Base-by-base conservation (phyloP, 2,797 vertebrate species). In the Labroides dimidiatus region DNA sequence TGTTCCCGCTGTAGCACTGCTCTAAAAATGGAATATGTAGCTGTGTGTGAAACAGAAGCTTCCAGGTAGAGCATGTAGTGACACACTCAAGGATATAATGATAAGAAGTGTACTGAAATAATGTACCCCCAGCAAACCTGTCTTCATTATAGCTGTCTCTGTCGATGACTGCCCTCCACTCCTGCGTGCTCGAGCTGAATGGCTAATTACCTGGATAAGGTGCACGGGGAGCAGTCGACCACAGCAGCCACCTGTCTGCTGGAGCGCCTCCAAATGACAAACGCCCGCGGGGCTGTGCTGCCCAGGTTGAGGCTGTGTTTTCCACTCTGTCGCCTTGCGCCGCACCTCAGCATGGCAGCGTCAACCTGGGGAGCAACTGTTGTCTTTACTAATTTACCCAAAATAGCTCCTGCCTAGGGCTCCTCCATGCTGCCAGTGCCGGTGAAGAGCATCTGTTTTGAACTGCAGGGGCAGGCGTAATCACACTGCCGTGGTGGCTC, bases 361-460 rank as follows among this genome's bases (percentile, higher is more conserved):
- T 85, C 87, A 86, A 86, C 86, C 85, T 83, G 82, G 87, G 80
- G 87, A 92, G 87, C 89, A 84, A 87, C 87, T 92, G 88, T 91
- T 89, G 85, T 92, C 90, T 92, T 91, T 90, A 86, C 84, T 89
- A 88, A 90, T 92, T 92, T 91, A 91, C 89, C 91, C 81, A 85
- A 90, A 93, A 92, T 92, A 93, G 89, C 87, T 24, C 73, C 72
- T 59, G 86, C 85, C 84, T 78, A 63, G 14, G 86, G 87, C 84
- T 74, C 74, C 43, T 81, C 75, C 53, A 47, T 54, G 81, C 83
- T 85, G 87, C 84, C 81, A 80, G 80, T 81, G 81, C 74, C 21
- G 78, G 81, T 75, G 86, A 84, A 64, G 67, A 93, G 87, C 91
- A 93, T 93, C 92, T 93, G 92, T 80, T 89, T 89, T 77, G 58